Conservation (phyloP, 2,888 invertebrate species). For the Cartodere bifasciata region DNA sequence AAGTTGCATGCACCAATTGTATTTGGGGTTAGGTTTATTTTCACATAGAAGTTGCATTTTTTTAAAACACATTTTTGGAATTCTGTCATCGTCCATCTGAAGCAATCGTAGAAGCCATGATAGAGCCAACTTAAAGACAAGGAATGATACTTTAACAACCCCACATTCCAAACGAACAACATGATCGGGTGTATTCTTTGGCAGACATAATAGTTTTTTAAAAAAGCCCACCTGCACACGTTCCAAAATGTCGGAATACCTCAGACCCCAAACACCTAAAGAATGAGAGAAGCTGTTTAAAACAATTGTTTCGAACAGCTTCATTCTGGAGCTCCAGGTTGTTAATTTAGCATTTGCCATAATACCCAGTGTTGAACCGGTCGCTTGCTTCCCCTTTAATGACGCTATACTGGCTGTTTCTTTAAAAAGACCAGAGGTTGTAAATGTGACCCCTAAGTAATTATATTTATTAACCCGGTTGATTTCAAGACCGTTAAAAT, state of each 20-base stretch:
- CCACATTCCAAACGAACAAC: background rate
- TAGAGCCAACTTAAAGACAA: background rate
- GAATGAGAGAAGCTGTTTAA: background rate
- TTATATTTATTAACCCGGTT: too few species aligned
- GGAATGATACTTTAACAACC: background rate
- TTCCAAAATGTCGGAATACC: background rate
- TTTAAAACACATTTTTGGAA: too few species aligned
- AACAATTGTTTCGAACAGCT: background rate
- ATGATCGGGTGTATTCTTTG: background rate
- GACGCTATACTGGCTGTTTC: too few species aligned
- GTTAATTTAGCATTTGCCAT: background rate
- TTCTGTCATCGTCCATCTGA: background rate
- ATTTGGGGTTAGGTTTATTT: background rate
- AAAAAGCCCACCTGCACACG: background rate
- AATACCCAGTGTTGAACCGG: background rate
- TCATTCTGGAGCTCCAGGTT: background rate
- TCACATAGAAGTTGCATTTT: background rate
- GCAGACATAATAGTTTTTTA: background rate
- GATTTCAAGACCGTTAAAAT: too few species aligned
- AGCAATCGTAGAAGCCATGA: background rate
- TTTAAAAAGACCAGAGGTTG: too few species aligned
- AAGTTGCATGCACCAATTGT: background rate
- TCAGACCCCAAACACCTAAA: background rate
- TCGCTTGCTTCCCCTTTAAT: background rate
- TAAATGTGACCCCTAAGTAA: too few species aligned